These are phyloP conservation scores for Oligia strigilis DNA, from an alignment of 2,888 invertebrate genomes.

Conservation along the genomic window DNA sequence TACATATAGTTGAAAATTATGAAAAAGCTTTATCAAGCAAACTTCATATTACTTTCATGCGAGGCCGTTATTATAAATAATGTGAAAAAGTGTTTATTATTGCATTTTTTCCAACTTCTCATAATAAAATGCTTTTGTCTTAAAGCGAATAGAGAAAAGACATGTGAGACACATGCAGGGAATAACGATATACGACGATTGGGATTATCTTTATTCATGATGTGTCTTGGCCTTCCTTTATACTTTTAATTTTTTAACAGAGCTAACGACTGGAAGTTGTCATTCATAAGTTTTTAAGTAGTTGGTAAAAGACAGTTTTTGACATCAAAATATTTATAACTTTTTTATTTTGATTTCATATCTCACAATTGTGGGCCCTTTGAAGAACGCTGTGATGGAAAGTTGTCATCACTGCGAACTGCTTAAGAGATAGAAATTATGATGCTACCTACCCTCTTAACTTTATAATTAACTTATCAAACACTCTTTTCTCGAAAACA, in stretches of 20 bases:
- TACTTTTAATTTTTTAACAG: background rate
- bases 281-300: background rate
- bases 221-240: background rate
- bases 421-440: background rate
- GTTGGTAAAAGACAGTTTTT: too few relatives aligned
- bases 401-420: background rate
- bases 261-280: too few relatives aligned
- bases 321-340: background rate
- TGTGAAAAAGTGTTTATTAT: slow-evolving; percentile 40
- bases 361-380: too few relatives aligned
- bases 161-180: slow-evolving; percentile 37
- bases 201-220: background rate
- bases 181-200: slow-evolving; percentile 12
- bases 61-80: slow-evolving; percentile 34
- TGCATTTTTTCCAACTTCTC: slow-evolving; percentile 52
- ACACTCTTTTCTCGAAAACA: background rate
- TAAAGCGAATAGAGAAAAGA: background rate
- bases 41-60: slow-evolving; percentile 18
- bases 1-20: background rate
- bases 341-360: background rate
- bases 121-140: slow-evolving; percentile 42
- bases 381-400: too few relatives aligned
- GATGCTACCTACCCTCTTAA: background rate
- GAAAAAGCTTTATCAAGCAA: background rate
- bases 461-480: background rate